These are phyloP conservation scores for Drosophila cyrtoloma DNA, from an alignment of 2,888 invertebrate genomes.

Conservation along the genomic window DNA sequence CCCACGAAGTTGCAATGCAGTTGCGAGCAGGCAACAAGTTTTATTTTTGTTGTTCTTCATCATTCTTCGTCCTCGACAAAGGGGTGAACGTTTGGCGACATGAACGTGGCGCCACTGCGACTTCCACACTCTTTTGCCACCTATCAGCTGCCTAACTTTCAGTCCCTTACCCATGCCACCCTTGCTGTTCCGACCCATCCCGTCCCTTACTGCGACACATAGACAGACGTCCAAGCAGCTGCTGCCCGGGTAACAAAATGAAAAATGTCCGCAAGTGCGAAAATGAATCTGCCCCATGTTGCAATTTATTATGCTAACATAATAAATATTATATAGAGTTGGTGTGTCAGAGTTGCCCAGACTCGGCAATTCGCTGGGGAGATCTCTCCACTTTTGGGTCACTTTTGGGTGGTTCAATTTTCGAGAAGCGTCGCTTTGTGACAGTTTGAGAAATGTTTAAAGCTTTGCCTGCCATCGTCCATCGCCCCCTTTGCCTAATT, in stretches of 20 bases:
- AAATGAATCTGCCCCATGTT: slow-evolving; percentile 80
- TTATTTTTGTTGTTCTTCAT: slow-evolving; percentile 31
- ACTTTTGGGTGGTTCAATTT: slow-evolving; percentile 35
- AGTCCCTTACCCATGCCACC: not conserved
- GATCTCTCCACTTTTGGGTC: slow-evolving; percentile 3
- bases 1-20: slow-evolving; percentile 32
- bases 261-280: slow-evolving; percentile 82
- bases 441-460: slow-evolving; percentile 66
- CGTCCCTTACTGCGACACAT: slow-evolving; percentile 15
- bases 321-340: slow-evolving; percentile 80
- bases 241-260: slow-evolving; percentile 66
- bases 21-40: slow-evolving; percentile 63
- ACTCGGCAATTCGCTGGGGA: slow-evolving; percentile 25
- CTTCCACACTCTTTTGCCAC: slow-evolving; percentile 42
- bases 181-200: not conserved
- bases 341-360: slow-evolving; percentile 48
- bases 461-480: not conserved
- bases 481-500: slow-evolving; percentile 47
- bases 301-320: slow-evolving; percentile 82
- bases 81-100: slow-evolving; percentile 44
- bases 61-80: slow-evolving; percentile 30
- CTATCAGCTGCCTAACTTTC: slow-evolving; percentile 44
- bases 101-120: slow-evolving; percentile 63
- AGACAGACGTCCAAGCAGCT: slow-evolving; percentile 65
- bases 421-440: slow-evolving; percentile 33